Conservation (phyloP, 30 jellyfish, hydroid and myxozoan genomes). For the Hydractinia symbiolongicarpus region DNA sequence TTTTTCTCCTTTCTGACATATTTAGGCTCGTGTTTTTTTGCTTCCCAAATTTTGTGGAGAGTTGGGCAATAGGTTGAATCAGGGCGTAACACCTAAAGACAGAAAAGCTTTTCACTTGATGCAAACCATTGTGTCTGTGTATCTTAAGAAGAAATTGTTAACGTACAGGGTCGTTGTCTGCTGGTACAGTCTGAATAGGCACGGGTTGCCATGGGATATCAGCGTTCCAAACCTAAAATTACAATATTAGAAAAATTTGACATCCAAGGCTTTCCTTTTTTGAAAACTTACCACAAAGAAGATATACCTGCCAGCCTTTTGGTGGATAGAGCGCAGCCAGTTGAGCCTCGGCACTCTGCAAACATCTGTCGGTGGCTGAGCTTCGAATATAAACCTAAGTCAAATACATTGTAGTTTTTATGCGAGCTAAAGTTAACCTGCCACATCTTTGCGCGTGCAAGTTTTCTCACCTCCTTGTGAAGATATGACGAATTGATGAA, state of each 20-base stretch:
- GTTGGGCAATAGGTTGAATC: neutral
- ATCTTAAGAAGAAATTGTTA: no score
- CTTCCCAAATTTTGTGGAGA: neutral
- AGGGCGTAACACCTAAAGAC: neutral
- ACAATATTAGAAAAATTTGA: no score
- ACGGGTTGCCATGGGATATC: slow-evolving; percentile 76
- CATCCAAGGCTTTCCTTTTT: no score
- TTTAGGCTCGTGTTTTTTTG: neutral
- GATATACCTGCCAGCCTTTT: slow-evolving; percentile 59
- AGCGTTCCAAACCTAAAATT: slow-evolving; percentile 54
- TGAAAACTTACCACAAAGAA: no score
- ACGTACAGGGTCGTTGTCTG: slow-evolving; percentile 53
- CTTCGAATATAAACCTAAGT: slow-evolving; percentile 71
- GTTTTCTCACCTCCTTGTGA: slow-evolving; percentile 44
- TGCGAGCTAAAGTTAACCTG: no score
- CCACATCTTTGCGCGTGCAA: no score
- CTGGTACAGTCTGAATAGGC: slow-evolving; percentile 79
- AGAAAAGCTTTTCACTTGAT: neutral
- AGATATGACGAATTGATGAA: slow-evolving; percentile 40
- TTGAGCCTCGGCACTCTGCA: slow-evolving; percentile 92
- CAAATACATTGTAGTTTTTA: neutral
- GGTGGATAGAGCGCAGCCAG: slow-evolving; percentile 93
- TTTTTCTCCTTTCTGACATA: slow-evolving; percentile 2
- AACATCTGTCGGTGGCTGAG: slow-evolving; percentile 72
- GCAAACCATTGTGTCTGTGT: no score